Evolutionary conservation across 2,797 vertebrate genomes (phyloP).

Genomic region (Malacoctenus gilli): DNA sequence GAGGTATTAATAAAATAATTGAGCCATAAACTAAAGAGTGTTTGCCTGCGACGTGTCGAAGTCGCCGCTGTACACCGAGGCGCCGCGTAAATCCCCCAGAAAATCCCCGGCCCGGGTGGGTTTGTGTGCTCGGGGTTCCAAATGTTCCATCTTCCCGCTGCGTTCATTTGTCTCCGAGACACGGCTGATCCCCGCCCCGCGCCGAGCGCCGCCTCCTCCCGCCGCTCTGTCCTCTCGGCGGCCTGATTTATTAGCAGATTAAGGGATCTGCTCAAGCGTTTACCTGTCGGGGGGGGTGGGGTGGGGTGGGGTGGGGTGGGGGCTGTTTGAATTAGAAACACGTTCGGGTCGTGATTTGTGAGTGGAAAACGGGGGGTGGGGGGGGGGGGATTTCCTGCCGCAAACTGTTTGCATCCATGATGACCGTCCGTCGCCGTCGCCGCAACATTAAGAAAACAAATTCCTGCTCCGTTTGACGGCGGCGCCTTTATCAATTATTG

Average conservation of each 20-base stretch:
- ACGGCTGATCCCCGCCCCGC: conserved; percentile 27
- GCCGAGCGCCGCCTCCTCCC: conserved; percentile 17
- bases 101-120: neutral
- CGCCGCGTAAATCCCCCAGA: conserved; percentile 32
- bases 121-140: conserved; percentile 20
- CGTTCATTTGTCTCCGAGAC: conserved; percentile 45
- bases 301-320: no score
- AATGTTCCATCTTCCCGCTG: conserved; percentile 20
- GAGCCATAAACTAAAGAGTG: conserved; percentile 34
- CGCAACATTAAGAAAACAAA: conserved; percentile 81
- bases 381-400: conserved; percentile 66
- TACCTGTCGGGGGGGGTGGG: conserved; percentile 80
- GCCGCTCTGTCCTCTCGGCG: conserved; percentile 2
- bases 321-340: conserved; percentile 80
- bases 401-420: conserved; percentile 69
- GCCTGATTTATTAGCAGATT: conserved; percentile 85
- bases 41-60: conserved; percentile 15
- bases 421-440: conserved; percentile 68
- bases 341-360: conserved; percentile 82
- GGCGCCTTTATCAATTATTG: conserved; percentile 79
- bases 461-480: conserved; percentile 63
- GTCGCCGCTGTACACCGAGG: conserved; percentile 2
- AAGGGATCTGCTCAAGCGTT: conserved; percentile 81
- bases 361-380: no score
- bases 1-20: conserved; percentile 17